Percentiles rank a stretch among this genome's conserved stretches.
Conservation (phyloP, 2,888 invertebrate species). For the Melipona bicolor region DNA sequence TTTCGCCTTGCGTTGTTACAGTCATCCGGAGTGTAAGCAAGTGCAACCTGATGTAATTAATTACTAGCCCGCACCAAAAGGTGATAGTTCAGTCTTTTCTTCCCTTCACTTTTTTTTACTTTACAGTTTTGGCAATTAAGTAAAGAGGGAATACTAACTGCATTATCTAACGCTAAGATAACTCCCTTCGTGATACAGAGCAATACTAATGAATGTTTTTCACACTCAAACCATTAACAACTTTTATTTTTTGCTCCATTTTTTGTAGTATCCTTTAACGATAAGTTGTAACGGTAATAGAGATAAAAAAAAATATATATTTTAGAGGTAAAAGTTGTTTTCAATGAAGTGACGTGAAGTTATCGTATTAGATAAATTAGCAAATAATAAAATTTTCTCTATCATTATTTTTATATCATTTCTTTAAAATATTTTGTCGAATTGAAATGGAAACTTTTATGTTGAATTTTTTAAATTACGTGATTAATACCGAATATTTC, state of each 20-base stretch:
- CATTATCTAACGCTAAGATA: conserved; percentile 33
- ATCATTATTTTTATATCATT: not conserved
- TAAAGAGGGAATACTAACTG: not conserved
- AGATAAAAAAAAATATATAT: not conserved
- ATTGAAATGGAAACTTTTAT: not conserved
- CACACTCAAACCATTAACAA: not conserved
- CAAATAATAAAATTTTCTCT: not conserved
- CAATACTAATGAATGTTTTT: conserved; percentile 8
- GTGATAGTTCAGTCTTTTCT: not conserved
- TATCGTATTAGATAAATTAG: not conserved
- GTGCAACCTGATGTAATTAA: conserved; percentile 53
- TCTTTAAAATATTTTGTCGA: not conserved
- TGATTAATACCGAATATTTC: not conserved
- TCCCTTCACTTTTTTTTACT: conserved; percentile 16
- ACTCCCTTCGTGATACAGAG: not conserved
- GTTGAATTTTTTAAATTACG: not conserved
- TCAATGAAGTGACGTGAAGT: not conserved
- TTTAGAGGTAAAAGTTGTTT: not conserved
- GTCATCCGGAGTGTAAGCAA: conserved; percentile 46
- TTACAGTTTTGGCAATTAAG: conserved; percentile 20
- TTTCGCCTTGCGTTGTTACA: conserved; percentile 52
- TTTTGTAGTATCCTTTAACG: not conserved
- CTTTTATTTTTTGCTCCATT: not conserved
- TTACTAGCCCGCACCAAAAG: conserved; percentile 27
- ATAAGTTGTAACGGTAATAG: not conserved